A percentile compares a stretch with the other conserved stretches of the same genome.
phyloP scores from a whole-genome alignment of 1,140 invertebrate genomes.

The Lasaia peninsularis region DNA sequence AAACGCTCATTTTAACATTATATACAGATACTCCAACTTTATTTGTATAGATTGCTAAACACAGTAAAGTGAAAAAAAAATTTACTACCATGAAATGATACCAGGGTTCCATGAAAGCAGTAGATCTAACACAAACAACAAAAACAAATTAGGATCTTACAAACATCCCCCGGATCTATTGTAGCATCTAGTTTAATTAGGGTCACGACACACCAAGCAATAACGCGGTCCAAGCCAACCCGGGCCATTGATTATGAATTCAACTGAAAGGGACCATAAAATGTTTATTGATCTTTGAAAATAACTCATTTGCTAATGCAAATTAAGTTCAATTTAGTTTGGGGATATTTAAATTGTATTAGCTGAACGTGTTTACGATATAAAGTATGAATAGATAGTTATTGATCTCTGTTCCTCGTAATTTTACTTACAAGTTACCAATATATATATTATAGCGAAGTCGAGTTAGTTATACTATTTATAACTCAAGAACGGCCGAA shows the following conservation, averaged over 20 bases:
- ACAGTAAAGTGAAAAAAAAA: no score
- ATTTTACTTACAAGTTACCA: no score
- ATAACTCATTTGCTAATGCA: neutral
- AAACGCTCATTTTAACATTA: no score
- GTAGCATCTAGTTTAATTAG: slow-evolving; percentile 1
- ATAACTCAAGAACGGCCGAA: no score
- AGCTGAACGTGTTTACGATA: neutral
- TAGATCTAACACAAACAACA: neutral
- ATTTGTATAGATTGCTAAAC: no score
- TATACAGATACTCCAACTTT: no score
- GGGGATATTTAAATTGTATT: neutral
- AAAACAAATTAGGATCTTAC: neutral
- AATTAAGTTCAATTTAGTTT: slow-evolving; percentile 4
- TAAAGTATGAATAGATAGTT: no score
- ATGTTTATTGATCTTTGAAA: slow-evolving; percentile 6
- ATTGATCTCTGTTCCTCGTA: no score
- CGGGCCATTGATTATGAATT: neutral
- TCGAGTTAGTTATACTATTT: no score
- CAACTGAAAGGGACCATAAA: neutral
- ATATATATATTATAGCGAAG: no score
- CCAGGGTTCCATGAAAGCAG: no score
- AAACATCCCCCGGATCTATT: neutral
- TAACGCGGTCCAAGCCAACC: slow-evolving; percentile 1
- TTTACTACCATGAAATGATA: no score
- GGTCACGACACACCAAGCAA: slow-evolving; percentile 4